These are phyloP conservation scores for Xiphorhynchus erythropygius DNA, from an alignment of 2,797 vertebrate species.

Conservation along the genomic window DNA sequence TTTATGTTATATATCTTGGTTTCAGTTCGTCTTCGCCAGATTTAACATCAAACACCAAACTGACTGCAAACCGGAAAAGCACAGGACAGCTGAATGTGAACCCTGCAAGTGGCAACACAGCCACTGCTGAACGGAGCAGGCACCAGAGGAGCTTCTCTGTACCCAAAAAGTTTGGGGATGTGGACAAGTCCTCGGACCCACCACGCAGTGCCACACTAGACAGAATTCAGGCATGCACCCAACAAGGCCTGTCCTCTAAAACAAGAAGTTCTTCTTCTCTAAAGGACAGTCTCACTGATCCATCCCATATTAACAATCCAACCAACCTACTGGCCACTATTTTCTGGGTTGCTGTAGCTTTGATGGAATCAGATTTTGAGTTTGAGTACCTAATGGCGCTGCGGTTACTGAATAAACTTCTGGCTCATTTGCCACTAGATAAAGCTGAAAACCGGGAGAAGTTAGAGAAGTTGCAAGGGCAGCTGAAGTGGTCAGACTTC, in stretches of 20 bases:
- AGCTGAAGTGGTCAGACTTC: constrained; percentile 96
- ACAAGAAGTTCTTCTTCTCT: constrained; percentile 88
- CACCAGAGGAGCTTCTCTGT: constrained; percentile 98
- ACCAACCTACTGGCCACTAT: constrained; percentile 93
- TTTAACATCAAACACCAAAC: constrained; percentile 88
- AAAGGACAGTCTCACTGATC: constrained; percentile 87
- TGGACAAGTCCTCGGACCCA: constrained; percentile 87
- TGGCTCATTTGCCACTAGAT: constrained; percentile 91
- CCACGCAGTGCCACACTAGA: constrained; percentile 96
- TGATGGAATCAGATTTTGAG: constrained; percentile 99
- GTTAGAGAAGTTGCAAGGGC: constrained; percentile 95
- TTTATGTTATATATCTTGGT: not conserved
- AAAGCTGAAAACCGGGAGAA: constrained; percentile 94
- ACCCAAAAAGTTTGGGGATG: constrained; percentile 96
- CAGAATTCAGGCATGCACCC: constrained; percentile 96
- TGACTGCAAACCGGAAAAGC: constrained; percentile 92
- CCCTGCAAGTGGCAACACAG: constrained; percentile 77
- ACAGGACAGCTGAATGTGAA: constrained; percentile 94
- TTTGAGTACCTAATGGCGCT: constrained; percentile 98
- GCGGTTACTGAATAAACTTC: constrained; percentile 90
- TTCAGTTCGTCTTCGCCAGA: constrained; percentile 94
- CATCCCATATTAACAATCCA: constrained; percentile 92
- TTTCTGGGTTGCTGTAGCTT: constrained; percentile 96
- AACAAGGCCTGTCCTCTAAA: constrained; percentile 87
- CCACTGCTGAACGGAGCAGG: constrained; percentile 88